Base-by-base conservation (phyloP, 2,888 invertebrate genomes). In the Drosophila gaucha region DNA sequence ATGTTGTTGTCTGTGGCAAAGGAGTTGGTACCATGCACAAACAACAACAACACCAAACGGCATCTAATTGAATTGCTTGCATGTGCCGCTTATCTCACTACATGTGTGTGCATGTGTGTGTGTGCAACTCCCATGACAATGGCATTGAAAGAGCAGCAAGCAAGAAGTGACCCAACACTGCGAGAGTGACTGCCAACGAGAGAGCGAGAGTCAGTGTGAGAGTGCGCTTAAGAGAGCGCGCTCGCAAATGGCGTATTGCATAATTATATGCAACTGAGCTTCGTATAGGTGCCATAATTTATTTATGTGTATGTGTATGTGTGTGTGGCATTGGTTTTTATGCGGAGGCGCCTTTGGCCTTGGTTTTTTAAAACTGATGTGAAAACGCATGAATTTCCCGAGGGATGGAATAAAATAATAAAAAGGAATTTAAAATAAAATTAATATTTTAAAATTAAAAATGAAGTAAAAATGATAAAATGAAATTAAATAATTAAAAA, bases 21-120 rank as follows among this genome's bases (percentile, higher is more conserved):
- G 66, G 76, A 75, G 72, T 69, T 58, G 67, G 55, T 57, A 73
- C 55, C 51, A 54, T 30, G 35, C 49, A 67, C 44, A 30, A 67
- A 36, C 55, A 49, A 43, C 62, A 52, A 28, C 41, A 60, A 16
- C 64, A 59, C 52, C 70, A 67, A 78, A 62, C 57, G 71, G 71
- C 75, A 62, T 86, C 88, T 83, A 83, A 88, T 88, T 84, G 85
- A 88, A 84, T 88, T 88, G 75, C 72, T 69, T 86, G 78, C 82
- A 73, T 64, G 51, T 55, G 76, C 56, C 54, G 80, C 58, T 79
- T 78, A 58, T 62, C 56, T 62, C 54, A 46, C 46, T 39, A 41
- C 59, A 12, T 38, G 31, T 59, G 38, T 41, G 46, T 24, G 38
- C 54, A 47, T 74, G 50, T 68, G 30, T 36, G 20, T 50, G 56